These are phyloP conservation scores for Cladorhizidae sp. DNA, from an alignment of 37 sponge, comb jelly and placozoan species.

Conservation along the genomic window DNA sequence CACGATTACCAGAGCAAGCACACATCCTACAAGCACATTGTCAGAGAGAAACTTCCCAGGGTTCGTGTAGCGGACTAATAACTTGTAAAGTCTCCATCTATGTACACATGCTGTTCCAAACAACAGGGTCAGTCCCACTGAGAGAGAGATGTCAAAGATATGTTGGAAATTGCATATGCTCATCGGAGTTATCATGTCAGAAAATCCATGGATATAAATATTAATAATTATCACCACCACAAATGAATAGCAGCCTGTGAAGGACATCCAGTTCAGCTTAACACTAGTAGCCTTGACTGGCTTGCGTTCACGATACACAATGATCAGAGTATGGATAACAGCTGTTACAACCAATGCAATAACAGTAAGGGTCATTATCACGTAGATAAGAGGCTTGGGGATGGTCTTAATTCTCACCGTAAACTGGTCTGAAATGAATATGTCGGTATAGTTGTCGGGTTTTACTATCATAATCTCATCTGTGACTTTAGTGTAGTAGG, in stretches of 20 bases:
- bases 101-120: conserved; percentile 4
- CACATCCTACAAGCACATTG: not conserved
- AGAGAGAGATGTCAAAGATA: not conserved
- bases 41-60: conserved; percentile 24
- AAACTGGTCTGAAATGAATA: not conserved
- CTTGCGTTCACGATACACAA: conserved; percentile 7
- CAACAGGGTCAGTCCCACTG: conserved; percentile 4
- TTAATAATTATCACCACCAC: not conserved
- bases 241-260: conserved; percentile 25
- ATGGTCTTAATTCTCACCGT: not conserved
- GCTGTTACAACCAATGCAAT: not conserved
- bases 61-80: conserved; percentile 32
- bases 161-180: not conserved
- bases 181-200: not conserved
- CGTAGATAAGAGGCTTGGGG: not conserved
- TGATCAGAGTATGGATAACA: not conserved
- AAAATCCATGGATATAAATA: not conserved
- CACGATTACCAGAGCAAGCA: too few relatives aligned
- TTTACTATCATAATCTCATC: not conserved
- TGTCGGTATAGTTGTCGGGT: not conserved
- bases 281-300: conserved; percentile 31
- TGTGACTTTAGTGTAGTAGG: not conserved
- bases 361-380: not conserved
- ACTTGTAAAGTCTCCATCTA: conserved; percentile 40
- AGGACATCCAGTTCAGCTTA: conserved; percentile 18